Conservation (phyloP, 2,888 invertebrate species). For the Aphodius granarius region DNA sequence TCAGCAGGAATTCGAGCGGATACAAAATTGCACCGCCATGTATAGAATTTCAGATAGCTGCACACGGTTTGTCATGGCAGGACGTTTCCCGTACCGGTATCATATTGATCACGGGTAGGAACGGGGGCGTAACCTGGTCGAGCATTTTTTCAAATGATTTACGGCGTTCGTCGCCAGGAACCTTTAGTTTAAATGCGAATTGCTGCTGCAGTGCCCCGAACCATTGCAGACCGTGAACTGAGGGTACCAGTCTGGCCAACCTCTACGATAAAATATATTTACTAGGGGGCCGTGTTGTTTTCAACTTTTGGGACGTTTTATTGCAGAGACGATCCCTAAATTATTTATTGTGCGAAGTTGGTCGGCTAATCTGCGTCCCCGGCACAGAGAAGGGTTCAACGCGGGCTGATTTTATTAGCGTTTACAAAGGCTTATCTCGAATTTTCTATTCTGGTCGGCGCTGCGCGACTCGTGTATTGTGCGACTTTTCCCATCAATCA, state of each 20-base stretch:
- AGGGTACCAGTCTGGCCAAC: background rate
- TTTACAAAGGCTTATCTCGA: slow-evolving; percentile 14
- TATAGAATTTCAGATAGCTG: background rate
- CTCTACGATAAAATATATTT: slow-evolving; percentile 9
- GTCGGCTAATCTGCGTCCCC: slow-evolving; percentile 5
- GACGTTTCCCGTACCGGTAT: background rate
- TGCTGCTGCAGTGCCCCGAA: background rate
- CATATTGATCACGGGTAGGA: background rate
- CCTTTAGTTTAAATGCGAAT: background rate
- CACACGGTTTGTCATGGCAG: background rate
- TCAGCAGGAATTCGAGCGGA: background rate
- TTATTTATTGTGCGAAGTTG: slow-evolving; percentile 13
- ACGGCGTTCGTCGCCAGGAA: background rate
- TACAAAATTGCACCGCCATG: background rate
- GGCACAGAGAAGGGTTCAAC: slow-evolving; percentile 3
- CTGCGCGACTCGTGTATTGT: slow-evolving; percentile 4
- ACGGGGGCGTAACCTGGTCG: background rate
- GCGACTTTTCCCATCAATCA: background rate
- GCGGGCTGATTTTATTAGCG: slow-evolving; percentile 13
- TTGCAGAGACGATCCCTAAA: background rate
- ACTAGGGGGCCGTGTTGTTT: slow-evolving; percentile 5
- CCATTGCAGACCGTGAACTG: background rate
- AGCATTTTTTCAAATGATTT: background rate
- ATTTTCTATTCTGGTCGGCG: slow-evolving; percentile 4
- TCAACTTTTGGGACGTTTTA: slow-evolving; percentile 14